Evolutionary conservation across 2,888 invertebrate species (phyloP).

Genomic region (Mellilla xanthometata): DNA sequence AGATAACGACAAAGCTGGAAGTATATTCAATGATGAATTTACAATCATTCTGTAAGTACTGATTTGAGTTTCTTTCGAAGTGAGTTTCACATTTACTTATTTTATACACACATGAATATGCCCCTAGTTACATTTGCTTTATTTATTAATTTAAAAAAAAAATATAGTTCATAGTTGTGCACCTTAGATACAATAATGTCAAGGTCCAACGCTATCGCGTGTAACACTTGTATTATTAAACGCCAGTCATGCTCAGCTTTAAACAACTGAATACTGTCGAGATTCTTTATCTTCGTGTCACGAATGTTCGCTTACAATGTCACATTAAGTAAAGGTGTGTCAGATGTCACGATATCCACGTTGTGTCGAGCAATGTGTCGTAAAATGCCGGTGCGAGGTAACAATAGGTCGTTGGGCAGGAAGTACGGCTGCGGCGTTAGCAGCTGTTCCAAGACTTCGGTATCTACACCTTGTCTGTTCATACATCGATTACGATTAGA

Average conservation of each 20-base stretch:
- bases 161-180: constrained; percentile 1
- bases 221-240: constrained; percentile 17
- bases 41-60: constrained; percentile 10
- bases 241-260: constrained; percentile 14
- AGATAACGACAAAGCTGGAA: constrained; percentile 21
- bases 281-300: constrained; percentile 39
- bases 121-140: not conserved
- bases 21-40: constrained; percentile 16
- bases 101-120: constrained; percentile 1
- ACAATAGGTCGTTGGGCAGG: constrained; percentile 72
- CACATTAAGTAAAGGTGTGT: constrained; percentile 37
- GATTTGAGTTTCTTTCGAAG: not conserved
- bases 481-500: constrained; percentile 18
- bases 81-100: not conserved
- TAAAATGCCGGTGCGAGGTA: constrained; percentile 55
- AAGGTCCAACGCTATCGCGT: constrained; percentile 19
- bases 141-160: not conserved
- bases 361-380: constrained; percentile 50
- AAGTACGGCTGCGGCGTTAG: constrained; percentile 61
- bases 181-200: constrained; percentile 12
- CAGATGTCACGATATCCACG: constrained; percentile 34
- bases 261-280: constrained; percentile 22
- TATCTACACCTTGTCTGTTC: constrained; percentile 34
- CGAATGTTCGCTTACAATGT: constrained; percentile 42
- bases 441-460: constrained; percentile 55